Evolutionary conservation across 2,888 invertebrate species (phyloP).

Genomic region (Itoplectis maculator): DNA sequence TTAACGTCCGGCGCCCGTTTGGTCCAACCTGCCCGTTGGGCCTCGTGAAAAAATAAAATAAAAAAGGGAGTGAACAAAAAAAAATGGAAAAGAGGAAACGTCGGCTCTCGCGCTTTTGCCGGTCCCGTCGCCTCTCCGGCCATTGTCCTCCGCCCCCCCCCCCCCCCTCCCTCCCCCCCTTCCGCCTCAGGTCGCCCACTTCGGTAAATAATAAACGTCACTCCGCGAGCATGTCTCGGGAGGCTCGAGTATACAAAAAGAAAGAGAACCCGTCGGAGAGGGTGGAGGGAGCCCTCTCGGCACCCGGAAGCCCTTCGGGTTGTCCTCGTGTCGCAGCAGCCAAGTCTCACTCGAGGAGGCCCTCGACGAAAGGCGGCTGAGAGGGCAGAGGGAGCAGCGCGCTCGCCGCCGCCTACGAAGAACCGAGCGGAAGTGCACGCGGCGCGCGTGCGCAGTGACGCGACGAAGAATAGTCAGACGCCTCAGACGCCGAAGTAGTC

Average conservation of each 20-base stretch:
- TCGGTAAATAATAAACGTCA: conserved; percentile 79
- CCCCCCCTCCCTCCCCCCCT: neutral
- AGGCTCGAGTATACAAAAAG: conserved; percentile 65
- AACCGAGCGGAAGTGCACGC: conserved; percentile 51
- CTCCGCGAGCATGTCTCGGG: conserved; percentile 65
- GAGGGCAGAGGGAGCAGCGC: conserved; percentile 55
- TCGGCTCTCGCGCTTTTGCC: conserved; percentile 55
- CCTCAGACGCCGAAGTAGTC: conserved; percentile 58
- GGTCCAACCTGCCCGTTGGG: conserved; percentile 55
- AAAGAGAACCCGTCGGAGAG: conserved; percentile 9
- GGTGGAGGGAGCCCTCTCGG: conserved; percentile 18
- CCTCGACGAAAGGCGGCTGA: conserved; percentile 28
- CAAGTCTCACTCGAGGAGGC: conserved; percentile 33
- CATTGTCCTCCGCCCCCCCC: conserved; percentile 69
- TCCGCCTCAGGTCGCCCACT: conserved; percentile 35
- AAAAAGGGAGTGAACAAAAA: conserved; percentile 59
- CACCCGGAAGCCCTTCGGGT: conserved; percentile 33
- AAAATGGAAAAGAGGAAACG: conserved; percentile 44
- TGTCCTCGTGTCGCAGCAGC: conserved; percentile 46
- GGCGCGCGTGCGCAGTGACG: conserved; percentile 24
- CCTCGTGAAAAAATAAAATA: conserved; percentile 35
- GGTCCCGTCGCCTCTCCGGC: conserved; percentile 54
- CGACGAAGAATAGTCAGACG: conserved; percentile 62
- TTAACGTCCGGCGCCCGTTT: conserved; percentile 74
- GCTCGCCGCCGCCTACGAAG: conserved; percentile 30